Evolutionary conservation across 2,113 vertebrate genomes (phyloP).

Genomic region (Clinocottus analis): DNA sequence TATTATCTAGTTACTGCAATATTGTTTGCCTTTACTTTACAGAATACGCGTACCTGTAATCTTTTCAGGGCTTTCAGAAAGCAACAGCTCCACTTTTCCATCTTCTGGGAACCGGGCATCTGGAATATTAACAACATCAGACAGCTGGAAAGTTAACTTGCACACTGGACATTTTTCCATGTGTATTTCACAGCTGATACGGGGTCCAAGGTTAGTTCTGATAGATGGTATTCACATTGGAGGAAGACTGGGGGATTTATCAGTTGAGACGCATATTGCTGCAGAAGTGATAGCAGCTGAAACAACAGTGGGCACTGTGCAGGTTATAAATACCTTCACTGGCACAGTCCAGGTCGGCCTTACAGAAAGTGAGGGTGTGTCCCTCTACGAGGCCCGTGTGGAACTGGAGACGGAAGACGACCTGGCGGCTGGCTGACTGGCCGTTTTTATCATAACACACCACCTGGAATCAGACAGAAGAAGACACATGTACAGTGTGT

Average conservation of each 20-base stretch:
- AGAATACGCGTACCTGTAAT: conserved; percentile 81
- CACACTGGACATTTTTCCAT: conserved; percentile 9
- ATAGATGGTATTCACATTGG: conserved; percentile 29
- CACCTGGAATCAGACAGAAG: conserved; percentile 78
- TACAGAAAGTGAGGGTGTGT: conserved; percentile 84
- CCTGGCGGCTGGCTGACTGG: conserved; percentile 80
- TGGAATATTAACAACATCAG: conserved; percentile 69
- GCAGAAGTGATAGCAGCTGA: not conserved
- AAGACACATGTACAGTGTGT: not conserved
- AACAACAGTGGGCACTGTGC: conserved; percentile 12
- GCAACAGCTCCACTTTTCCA: conserved; percentile 89
- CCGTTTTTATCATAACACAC: conserved; percentile 91
- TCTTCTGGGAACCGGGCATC: conserved; percentile 90
- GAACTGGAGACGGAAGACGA: conserved; percentile 92
- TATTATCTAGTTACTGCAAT: not conserved
- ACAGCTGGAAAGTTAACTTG: conserved; percentile 18
- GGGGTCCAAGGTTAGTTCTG: conserved; percentile 45
- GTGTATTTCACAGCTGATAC: conserved; percentile 46
- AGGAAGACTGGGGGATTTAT: conserved; percentile 47
- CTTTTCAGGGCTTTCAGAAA: conserved; percentile 90
- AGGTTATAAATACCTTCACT: conserved; percentile 75
- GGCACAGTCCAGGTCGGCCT: conserved; percentile 91
- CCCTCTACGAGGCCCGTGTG: conserved; percentile 89
- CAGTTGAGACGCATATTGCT: conserved; percentile 36
- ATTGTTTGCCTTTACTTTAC: not conserved